Base-by-base conservation (phyloP, 2,797 vertebrate species). In the Brotula barbata region DNA sequence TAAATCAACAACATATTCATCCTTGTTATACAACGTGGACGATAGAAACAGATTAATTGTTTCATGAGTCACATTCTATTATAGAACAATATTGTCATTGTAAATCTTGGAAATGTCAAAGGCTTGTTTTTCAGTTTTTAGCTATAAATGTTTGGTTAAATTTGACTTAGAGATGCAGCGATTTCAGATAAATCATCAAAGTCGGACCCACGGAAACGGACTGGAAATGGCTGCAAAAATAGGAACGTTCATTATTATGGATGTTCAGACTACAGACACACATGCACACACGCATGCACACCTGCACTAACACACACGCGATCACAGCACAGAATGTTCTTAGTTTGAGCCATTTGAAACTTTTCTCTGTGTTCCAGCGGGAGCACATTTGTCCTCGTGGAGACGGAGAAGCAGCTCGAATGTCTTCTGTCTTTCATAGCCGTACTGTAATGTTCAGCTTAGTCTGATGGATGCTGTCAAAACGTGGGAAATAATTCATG, bases 401-500 rank as follows among this genome's bases (percentile, higher is more conserved):
- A 46, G 37, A 48, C 44, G 16, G n/a, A 57, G 45, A 10, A 59
- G 34, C 50, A 51, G 37, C 39, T 61, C n/a, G 41, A 65, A 43
- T 28, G 13, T 11, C 12, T 36, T 48, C 19, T 10, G 28, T 56
- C 25, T 12, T 25, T 7, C 16, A 17, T 15, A 34, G n/a, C n/a
- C 45, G 1, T 37, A 5, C 42, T 53, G 39, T 58, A 42, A 53
- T 60, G 59, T 58, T 34, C 51, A 57, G 46, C 34, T 69, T 52
- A 41, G 62, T 67, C 16, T 71, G 59, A 67, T 7, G 31, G 51
- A 67, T 62, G 56, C 71, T 68, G 82, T 81, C 79, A 80, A 62
- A 75, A 68, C 46, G 40, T 39, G 2, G 44, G 50, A 73, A 82
- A 82, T 78, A 67, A 78, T 82, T 58, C 40, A 75, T 78, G 65